Evolutionary conservation across 2,888 invertebrate genomes (phyloP).

Genomic region (Pheosia gnoma): DNA sequence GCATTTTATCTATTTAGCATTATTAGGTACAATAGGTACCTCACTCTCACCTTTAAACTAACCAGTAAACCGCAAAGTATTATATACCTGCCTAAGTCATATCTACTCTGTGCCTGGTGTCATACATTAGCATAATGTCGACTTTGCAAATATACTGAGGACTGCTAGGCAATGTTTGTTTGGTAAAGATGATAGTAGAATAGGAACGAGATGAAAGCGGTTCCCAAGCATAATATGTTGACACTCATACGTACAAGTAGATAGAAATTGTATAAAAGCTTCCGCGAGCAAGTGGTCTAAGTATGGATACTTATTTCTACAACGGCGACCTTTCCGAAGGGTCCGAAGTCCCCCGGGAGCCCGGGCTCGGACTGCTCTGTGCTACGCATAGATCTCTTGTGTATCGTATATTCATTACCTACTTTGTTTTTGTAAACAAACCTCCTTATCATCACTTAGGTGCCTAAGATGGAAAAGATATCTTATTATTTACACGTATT

Average conservation of each 20-base stretch:
- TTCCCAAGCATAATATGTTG: neutral
- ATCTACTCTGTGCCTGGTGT: too few species aligned
- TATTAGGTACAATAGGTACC: too few species aligned
- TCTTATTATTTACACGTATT: too few species aligned
- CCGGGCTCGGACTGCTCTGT: neutral
- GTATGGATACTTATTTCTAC: neutral
- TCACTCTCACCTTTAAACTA: too few species aligned
- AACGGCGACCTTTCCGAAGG: neutral
- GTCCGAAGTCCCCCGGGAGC: neutral
- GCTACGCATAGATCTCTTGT: neutral
- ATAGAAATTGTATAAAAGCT: constrained; percentile 1
- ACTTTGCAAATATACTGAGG: too few species aligned
- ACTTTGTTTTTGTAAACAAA: neutral
- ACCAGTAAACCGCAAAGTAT: too few species aligned
- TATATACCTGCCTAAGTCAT: too few species aligned
- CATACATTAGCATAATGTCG: too few species aligned
- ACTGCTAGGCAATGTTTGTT: neutral
- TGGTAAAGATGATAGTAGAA: neutral
- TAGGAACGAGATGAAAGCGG: neutral
- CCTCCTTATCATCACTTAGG: neutral
- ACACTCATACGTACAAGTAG: neutral
- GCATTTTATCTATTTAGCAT: too few species aligned
- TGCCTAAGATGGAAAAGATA: neutral
- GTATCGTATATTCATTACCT: neutral
- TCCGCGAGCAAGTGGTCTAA: neutral